Conservation (phyloP, 2,888 invertebrate genomes). For the Tetrapedia diversipes region DNA sequence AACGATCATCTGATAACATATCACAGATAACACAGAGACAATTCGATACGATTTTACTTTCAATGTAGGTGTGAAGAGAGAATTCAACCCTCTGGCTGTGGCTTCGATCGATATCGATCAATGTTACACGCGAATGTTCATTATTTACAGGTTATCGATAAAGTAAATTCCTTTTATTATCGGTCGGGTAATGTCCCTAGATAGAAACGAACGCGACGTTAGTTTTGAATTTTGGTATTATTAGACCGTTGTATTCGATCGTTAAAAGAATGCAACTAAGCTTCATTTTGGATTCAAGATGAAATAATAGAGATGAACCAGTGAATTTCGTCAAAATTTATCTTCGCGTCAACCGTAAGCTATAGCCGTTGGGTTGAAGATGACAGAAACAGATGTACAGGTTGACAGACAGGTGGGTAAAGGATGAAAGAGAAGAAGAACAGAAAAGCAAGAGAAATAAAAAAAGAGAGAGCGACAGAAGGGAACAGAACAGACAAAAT, state of each 20-base stretch:
- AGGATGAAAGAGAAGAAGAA: slow-evolving; percentile 33
- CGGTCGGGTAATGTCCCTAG: neutral
- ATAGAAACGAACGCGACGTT: neutral
- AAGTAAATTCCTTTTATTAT: neutral
- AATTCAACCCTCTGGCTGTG: slow-evolving; percentile 39
- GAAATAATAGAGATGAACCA: neutral
- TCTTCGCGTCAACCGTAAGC: slow-evolving; percentile 39
- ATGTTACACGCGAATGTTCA: neutral
- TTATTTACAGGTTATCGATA: neutral
- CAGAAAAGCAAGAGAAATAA: slow-evolving; percentile 23
- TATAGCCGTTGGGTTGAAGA: slow-evolving; percentile 45
- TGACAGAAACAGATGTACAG: slow-evolving; percentile 59
- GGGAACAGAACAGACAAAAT: slow-evolving; percentile 1
- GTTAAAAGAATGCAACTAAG: neutral
- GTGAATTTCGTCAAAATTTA: neutral
- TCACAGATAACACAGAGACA: slow-evolving; percentile 78
- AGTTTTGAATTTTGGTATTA: neutral
- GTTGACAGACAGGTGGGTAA: slow-evolving; percentile 43
- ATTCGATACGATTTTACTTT: slow-evolving; percentile 66
- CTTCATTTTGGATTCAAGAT: too few species aligned
- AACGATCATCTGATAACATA: slow-evolving; percentile 82
- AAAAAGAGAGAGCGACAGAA: slow-evolving; percentile 36
- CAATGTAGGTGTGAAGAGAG: slow-evolving; percentile 57
- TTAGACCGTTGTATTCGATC: neutral
- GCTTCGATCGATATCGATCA: slow-evolving; percentile 18